Evolutionary conservation across 2,113 vertebrate genomes (phyloP).

Genomic region (Dipodomys merriami): DNA sequence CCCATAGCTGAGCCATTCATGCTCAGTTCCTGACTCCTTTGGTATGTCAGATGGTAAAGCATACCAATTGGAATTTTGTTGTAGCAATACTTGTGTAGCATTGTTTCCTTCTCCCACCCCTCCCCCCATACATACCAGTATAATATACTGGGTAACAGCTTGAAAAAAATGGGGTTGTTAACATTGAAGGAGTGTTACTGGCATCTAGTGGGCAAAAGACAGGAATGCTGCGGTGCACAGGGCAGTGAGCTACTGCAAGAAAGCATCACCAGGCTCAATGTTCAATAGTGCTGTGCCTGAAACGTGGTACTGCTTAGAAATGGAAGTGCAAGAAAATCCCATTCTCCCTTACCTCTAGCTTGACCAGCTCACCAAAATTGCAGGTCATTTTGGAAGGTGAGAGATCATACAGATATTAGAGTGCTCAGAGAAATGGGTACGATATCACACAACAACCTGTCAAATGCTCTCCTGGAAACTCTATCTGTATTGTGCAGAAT

Average conservation of each 20-base stretch:
- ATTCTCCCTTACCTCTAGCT: neutral
- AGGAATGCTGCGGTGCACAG: neutral
- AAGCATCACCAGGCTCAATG: neutral
- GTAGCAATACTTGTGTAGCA: too few relatives aligned
- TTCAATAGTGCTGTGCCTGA: neutral
- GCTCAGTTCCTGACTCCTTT: neutral
- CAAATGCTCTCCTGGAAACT: neutral
- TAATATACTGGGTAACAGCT: too few relatives aligned
- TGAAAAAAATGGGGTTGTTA: neutral
- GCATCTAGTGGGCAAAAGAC: constrained; percentile 30
- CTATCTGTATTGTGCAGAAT: neutral
- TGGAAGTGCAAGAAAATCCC: neutral
- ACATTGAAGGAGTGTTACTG: neutral
- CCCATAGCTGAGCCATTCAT: neutral
- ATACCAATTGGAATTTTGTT: neutral
- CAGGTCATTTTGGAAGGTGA: too few relatives aligned
- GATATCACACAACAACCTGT: neutral
- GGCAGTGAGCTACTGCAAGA: neutral
- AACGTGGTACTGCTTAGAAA: neutral
- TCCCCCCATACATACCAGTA: too few relatives aligned
- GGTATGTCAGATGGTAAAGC: too few relatives aligned
- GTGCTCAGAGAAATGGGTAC: neutral
- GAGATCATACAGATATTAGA: neutral
- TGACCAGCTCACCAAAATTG: neutral
- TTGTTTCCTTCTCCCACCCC: too few relatives aligned